These are phyloP conservation scores for Dryococelus australis DNA, from an alignment of 2,888 invertebrate genomes.

Conservation along the genomic window DNA sequence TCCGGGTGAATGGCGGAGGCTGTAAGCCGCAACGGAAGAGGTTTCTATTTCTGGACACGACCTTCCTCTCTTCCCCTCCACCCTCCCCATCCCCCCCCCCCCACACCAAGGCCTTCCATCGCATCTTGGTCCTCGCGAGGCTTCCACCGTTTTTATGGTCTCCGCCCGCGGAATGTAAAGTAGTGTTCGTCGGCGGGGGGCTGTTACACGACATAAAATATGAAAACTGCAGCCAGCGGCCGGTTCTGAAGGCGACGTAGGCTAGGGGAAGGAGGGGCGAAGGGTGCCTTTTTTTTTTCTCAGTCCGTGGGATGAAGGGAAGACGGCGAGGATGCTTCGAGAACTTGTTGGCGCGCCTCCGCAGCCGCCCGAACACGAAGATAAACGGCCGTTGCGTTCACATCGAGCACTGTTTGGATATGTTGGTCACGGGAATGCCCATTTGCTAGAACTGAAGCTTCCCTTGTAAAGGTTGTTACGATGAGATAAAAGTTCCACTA, in stretches of 20 bases:
- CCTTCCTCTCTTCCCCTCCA: not conserved
- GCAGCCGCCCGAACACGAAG: too few species aligned
- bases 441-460: too few species aligned
- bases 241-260: not conserved
- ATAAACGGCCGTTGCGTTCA: too few species aligned
- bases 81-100: too few species aligned
- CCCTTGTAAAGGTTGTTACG: too few species aligned
- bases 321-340: too few species aligned
- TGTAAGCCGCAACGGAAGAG: not conserved
- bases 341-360: too few species aligned
- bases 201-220: slow-evolving; percentile 8
- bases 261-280: not conserved
- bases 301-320: not conserved
- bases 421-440: too few species aligned
- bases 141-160: not conserved
- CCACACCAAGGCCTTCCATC: too few species aligned
- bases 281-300: not conserved
- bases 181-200: not conserved
- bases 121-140: not conserved
- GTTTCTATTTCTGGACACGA: not conserved
- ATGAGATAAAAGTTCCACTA: too few species aligned
- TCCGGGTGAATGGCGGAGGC: not conserved
- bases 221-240: not conserved
- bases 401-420: too few species aligned
- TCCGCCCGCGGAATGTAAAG: not conserved